These are phyloP conservation scores for Ornithoptera priamus DNA, from an alignment of 2,888 invertebrate genomes.

Conservation along the genomic window DNA sequence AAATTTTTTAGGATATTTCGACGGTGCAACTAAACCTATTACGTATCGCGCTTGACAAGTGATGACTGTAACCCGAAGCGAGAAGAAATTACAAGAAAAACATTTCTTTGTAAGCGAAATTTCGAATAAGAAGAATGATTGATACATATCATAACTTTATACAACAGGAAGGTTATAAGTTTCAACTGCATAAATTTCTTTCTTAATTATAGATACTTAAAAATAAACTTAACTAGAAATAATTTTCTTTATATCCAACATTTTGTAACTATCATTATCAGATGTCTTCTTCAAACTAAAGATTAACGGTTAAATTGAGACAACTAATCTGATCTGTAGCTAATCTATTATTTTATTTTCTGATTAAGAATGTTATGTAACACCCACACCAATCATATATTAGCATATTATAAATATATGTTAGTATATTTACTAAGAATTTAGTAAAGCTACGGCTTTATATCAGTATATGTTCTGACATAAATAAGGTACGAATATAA, in stretches of 20 bases:
- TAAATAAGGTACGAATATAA: neutral
- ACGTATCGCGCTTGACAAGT: slow-evolving; percentile 2
- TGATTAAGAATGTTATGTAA: too few relatives aligned
- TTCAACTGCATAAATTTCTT: neutral
- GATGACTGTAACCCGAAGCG: neutral
- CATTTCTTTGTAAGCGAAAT: neutral
- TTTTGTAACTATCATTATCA: too few relatives aligned
- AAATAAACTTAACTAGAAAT: too few relatives aligned
- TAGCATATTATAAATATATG: neutral
- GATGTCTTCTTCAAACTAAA: too few relatives aligned
- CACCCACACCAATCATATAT: neutral
- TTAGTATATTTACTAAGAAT: neutral
- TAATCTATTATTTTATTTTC: too few relatives aligned
- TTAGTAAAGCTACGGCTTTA: neutral
- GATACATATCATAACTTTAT: neutral
- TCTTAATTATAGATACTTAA: too few relatives aligned
- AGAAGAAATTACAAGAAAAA: neutral
- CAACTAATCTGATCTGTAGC: too few relatives aligned
- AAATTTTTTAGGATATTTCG: neutral
- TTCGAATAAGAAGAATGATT: neutral
- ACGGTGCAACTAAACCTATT: neutral
- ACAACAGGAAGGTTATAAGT: neutral
- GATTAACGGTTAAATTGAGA: too few relatives aligned
- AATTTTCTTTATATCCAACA: too few relatives aligned
- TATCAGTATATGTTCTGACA: too few relatives aligned